Conservation (phyloP, 2,113 vertebrate genomes). For the Lepus timidus region DNA sequence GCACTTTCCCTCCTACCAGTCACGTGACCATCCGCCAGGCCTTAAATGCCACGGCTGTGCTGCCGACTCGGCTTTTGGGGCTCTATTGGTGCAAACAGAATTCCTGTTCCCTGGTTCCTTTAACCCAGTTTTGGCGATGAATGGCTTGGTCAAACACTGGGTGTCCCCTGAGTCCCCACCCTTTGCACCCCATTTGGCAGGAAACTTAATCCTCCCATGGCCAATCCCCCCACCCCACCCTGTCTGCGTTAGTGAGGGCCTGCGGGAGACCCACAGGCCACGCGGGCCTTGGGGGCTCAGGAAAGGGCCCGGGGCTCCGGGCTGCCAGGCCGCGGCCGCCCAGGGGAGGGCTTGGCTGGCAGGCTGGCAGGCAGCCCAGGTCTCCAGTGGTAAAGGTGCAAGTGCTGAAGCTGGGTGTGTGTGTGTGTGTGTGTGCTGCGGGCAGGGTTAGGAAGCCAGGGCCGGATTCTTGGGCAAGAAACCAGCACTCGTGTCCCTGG, state of each 20-base stretch:
- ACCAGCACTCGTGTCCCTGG: neutral
- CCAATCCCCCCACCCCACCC: neutral
- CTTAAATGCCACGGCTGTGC: neutral
- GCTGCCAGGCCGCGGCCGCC: rapidly evolving
- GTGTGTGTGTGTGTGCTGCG: no score
- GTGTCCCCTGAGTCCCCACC: neutral
- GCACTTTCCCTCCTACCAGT: neutral
- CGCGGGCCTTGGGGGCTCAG: no score
- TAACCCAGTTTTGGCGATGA: neutral
- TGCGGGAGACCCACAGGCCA: neutral
- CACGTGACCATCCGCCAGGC: no score
- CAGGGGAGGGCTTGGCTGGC: no score
- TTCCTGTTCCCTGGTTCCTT: neutral
- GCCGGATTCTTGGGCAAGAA: neutral
- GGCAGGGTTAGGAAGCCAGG: no score
- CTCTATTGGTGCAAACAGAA: neutral
- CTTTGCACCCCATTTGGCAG: neutral
- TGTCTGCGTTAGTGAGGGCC: neutral
- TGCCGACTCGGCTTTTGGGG: neutral
- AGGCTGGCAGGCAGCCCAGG: no score
- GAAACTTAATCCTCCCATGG: neutral
- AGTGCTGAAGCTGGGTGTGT: neutral
- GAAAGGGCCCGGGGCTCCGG: neutral
- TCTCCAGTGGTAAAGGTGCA: neutral
- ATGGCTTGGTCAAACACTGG: neutral